A percentile compares a stretch with the other conserved stretches of the same genome.
phyloP scores from a whole-genome alignment of 2,797 vertebrate species.

The Tokudaia tokunoshimensis region DNA sequence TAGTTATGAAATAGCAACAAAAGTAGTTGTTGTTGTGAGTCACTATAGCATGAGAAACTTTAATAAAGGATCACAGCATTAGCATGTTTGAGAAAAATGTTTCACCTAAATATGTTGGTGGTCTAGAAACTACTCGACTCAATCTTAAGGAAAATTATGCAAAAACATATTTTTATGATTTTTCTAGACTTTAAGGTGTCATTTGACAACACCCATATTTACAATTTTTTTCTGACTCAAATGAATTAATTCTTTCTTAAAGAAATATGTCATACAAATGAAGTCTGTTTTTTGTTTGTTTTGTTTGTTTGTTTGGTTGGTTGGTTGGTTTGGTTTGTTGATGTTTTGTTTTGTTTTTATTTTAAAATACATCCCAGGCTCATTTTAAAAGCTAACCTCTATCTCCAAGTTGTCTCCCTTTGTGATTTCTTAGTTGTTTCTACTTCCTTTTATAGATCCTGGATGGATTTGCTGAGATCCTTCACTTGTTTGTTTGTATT shows the following conservation, averaged over 20 bases:
- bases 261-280: neutral
- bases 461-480: too few relatives aligned
- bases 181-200: neutral
- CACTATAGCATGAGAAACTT: neutral
- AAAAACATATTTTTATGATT: constrained; percentile 23
- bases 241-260: neutral
- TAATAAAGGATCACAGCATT: neutral
- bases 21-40: neutral
- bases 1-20: neutral
- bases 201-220: neutral
- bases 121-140: neutral
- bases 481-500: too few relatives aligned
- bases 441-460: too few relatives aligned
- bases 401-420: too few relatives aligned
- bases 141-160: neutral
- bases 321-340: too few relatives aligned
- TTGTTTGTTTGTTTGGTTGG: neutral
- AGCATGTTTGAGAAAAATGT: neutral
- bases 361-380: neutral
- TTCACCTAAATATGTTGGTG: neutral
- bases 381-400: neutral
- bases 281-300: neutral
- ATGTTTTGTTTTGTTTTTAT: too few relatives aligned
- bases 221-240: neutral
- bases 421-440: too few relatives aligned